These are phyloP conservation scores for Drosophila anceps DNA, from an alignment of 2,888 invertebrate genomes.

Conservation along the genomic window DNA sequence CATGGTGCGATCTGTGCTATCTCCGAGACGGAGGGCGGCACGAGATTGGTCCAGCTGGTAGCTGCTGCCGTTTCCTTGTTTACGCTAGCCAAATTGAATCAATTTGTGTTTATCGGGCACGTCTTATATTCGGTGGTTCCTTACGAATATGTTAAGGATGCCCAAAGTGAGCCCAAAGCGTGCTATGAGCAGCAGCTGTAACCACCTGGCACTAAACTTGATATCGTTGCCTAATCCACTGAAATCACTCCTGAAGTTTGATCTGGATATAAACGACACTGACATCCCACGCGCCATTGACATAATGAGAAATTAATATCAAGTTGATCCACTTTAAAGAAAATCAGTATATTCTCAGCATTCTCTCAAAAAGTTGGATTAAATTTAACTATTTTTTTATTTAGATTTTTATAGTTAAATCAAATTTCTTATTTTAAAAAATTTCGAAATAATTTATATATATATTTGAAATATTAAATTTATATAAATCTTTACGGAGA, in stretches of 20 bases:
- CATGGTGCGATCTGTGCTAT: slow-evolving; percentile 74
- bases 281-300: slow-evolving; percentile 39
- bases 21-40: slow-evolving; percentile 41
- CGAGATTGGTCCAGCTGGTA: slow-evolving; percentile 73
- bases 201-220: slow-evolving; percentile 61
- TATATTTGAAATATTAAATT: too few species aligned
- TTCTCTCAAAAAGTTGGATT: too few species aligned
- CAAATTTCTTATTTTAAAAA: too few species aligned
- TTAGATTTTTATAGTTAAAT: too few species aligned
- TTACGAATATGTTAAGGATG: slow-evolving; percentile 36
- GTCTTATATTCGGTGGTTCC: slow-evolving; percentile 19
- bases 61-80: slow-evolving; percentile 36
- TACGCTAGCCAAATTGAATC: slow-evolving; percentile 52
- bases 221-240: slow-evolving; percentile 49
- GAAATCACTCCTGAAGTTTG: slow-evolving; percentile 25
- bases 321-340: neutral
- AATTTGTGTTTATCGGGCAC: slow-evolving; percentile 39
- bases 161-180: slow-evolving; percentile 47
- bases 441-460: too few species aligned
- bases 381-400: too few species aligned
- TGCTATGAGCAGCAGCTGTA: slow-evolving; percentile 61
- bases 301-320: slow-evolving; percentile 5
- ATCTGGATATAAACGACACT: slow-evolving; percentile 26
- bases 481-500: too few species aligned
- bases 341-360: neutral